Conservation (phyloP, 2,797 vertebrate genomes). For the Spheniscus humboldti region DNA sequence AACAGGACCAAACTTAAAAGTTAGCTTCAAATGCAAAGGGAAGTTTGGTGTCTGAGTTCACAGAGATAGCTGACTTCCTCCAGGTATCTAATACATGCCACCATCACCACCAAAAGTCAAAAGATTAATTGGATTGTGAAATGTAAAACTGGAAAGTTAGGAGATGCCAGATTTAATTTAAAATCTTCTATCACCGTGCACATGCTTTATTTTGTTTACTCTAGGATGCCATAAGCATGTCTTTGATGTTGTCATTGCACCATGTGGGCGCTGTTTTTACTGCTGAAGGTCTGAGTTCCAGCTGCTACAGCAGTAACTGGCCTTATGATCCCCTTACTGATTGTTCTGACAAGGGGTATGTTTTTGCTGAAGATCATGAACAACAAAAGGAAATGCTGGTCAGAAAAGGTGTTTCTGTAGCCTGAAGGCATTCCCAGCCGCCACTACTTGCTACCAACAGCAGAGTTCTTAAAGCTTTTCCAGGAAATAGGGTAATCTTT, state of each 20-base stretch:
- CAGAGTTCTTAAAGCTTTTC: background rate
- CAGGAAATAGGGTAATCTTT: background rate
- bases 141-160: background rate
- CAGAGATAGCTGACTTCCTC: background rate
- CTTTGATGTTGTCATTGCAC: background rate
- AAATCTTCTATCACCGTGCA: accelerated
- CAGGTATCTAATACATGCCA: background rate
- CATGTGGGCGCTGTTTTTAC: background rate
- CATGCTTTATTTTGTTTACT: background rate
- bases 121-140: background rate
- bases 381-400: background rate
- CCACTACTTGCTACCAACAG: background rate
- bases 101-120: background rate
- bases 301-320: background rate
- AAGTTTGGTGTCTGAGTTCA: background rate
- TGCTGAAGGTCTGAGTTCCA: background rate
- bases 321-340: background rate
- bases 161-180: background rate
- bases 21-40: background rate
- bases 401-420: background rate
- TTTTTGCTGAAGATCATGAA: background rate
- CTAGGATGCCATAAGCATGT: accelerated
- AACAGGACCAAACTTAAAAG: background rate
- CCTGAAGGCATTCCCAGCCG: background rate
- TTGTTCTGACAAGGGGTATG: background rate